Evolutionary conservation across 1,140 invertebrate species (phyloP), one percentile per base, ranked within the genome.

Genomic region (Aphaenogaster rudis): DNA sequence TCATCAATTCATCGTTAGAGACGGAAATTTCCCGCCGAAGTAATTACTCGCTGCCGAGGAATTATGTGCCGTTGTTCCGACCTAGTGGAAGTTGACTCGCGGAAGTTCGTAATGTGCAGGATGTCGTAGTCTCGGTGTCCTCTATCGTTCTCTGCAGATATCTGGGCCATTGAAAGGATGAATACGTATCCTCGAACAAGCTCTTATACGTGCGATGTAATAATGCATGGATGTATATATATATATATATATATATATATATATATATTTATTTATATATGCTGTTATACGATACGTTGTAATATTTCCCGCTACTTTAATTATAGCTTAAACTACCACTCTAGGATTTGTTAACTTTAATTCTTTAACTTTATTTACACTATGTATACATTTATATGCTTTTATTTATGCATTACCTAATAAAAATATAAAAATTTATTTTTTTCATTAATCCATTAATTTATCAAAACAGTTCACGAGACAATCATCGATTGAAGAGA

Each of bases 1-100:
- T 87, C 84, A 87, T 87, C 88, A 88, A 89, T 90, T 90, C 88
- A 66, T 87, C 88, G 88, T 82, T 77, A 87, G 67, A 87, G 72
- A 79, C 77, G 88, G 88, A 89, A 89, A 90, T 90, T 89, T 89
- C 88, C 54, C 76, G 59, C 74, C 84, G 57, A 66, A 59, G 50
- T 90, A 87, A 90, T 90, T 90, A 90, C 88, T 78, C 82, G 76
- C 63, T 86, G 57, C 88, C 21, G 69, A 76, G 69, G 77, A 90
- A 86, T 86, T 90, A 71, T 88, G 52, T 77, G 87, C 81, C 81
- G 74, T 88, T 88, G 88, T 90, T 67, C 88, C 88, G 72, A 89
- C 80, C 78, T 80, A 57, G 39, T 72, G 82, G 64, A 77, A 77
- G 71, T 64, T 87, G 36, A 61, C 63, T 63, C 15, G 84, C 74